Conservation (phyloP, 2,888 invertebrate genomes). For the Nemotelus nigrinus region DNA sequence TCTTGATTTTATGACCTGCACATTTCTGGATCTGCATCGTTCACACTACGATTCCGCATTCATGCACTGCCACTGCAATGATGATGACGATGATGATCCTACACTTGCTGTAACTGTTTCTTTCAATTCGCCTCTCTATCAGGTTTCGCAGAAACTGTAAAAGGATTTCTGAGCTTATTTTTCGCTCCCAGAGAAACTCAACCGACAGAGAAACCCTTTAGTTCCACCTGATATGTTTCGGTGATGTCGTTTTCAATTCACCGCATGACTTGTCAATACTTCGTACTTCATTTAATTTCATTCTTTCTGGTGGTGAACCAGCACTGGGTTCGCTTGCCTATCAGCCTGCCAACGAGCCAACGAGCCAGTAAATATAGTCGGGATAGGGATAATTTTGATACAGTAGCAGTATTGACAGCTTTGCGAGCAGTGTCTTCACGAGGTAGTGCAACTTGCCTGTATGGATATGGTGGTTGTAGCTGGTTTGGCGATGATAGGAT, state of each 20-base stretch:
- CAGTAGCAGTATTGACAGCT: not conserved
- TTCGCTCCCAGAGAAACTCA: not conserved
- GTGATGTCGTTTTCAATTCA: constrained; percentile 45
- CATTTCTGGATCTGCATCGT: too few relatives aligned
- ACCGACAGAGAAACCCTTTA: constrained; percentile 12
- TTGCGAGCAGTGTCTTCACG: not conserved
- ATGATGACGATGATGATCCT: too few relatives aligned
- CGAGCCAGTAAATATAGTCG: too few relatives aligned
- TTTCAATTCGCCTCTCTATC: too few relatives aligned
- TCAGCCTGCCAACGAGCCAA: not conserved
- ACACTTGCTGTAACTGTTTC: too few relatives aligned
- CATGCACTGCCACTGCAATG: too few relatives aligned
- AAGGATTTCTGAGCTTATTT: too few relatives aligned
- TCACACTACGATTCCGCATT: too few relatives aligned
- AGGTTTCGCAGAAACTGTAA: too few relatives aligned
- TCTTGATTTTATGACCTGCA: too few relatives aligned
- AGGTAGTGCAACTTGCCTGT: not conserved
- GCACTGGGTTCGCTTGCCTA: not conserved
- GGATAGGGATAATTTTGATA: not conserved
- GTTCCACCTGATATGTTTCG: constrained; percentile 42
- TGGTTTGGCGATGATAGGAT: constrained; percentile 19
- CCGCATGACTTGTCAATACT: constrained; percentile 44
- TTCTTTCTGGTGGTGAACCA: constrained; percentile 25
- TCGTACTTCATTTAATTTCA: constrained; percentile 45
- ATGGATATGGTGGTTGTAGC: constrained; percentile 1